Conservation (phyloP, 1,140 invertebrate genomes). For the Bombus cullumanus region DNA sequence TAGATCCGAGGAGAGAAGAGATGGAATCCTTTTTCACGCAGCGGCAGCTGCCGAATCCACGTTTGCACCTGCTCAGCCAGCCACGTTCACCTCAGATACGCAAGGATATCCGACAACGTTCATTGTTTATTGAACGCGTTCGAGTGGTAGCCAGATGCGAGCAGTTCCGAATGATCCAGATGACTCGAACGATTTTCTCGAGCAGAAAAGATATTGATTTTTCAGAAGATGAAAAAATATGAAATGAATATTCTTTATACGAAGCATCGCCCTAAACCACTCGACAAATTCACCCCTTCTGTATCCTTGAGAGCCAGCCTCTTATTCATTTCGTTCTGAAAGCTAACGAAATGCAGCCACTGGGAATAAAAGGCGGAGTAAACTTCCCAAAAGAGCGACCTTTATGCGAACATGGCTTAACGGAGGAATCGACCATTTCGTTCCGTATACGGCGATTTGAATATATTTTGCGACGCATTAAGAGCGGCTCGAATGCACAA, state of each 20-base stretch:
- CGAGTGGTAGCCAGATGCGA: constrained; percentile 34
- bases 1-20: constrained; percentile 11
- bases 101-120: constrained; percentile 54
- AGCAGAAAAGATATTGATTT: neutral
- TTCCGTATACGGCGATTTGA: neutral
- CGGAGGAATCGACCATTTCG: neutral
- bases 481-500: constrained; percentile 44
- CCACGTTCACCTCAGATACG: constrained; percentile 19
- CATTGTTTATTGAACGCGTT: constrained; percentile 58
- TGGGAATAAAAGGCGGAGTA: neutral
- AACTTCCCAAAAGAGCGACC: neutral
- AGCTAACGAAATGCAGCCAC: neutral
- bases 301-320: too few relatives aligned
- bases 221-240: neutral
- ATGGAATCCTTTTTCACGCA: constrained; percentile 51
- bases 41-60: constrained; percentile 64
- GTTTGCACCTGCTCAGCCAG: constrained; percentile 60
- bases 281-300: too few relatives aligned
- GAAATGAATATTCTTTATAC: too few relatives aligned
- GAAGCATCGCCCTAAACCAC: too few relatives aligned
- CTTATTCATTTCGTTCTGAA: neutral
- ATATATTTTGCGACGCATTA: constrained; percentile 15
- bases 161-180: neutral
- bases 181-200: neutral
- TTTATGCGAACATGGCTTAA: neutral